Percentiles rank a stretch among this genome's conserved stretches.
These are phyloP conservation scores for Pseudococcus longispinus DNA, from an alignment of 2,888 invertebrate species.

Conservation along the genomic window DNA sequence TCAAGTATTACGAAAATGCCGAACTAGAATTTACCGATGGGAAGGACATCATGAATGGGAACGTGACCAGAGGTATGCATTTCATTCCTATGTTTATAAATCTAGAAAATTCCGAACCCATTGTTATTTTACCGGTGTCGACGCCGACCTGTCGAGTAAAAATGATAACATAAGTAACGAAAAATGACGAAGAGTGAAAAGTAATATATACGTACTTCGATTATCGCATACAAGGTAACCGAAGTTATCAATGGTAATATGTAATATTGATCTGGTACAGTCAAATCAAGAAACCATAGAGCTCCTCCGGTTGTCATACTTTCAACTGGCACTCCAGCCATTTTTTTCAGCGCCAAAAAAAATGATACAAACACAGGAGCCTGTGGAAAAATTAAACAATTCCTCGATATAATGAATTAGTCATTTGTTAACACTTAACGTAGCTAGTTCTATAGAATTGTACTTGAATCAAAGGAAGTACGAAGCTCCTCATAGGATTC, in stretches of 20 bases:
- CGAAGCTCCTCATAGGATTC: conserved; percentile 79
- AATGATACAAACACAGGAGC: conserved; percentile 90
- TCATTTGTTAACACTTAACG: neutral
- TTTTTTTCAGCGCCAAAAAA: conserved; percentile 84
- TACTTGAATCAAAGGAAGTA: conserved; percentile 81
- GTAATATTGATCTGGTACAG: conserved; percentile 87
- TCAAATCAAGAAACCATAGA: conserved; percentile 92
- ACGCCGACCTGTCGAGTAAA: conserved; percentile 19
- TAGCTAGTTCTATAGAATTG: too few species aligned
- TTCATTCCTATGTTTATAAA: conserved; percentile 78
- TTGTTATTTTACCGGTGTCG: neutral
- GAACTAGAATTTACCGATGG: conserved; percentile 69
- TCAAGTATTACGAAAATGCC: conserved; percentile 60
- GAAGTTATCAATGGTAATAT: conserved; percentile 85
- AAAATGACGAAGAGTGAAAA: too few species aligned
- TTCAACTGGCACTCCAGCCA: conserved; percentile 90
- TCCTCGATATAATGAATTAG: conserved; percentile 37
- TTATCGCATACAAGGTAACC: conserved; percentile 79
- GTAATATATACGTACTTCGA: conserved; percentile 69
- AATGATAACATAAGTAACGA: neutral
- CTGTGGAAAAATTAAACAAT: conserved; percentile 63
- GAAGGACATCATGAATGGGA: conserved; percentile 87
- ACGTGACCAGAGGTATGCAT: conserved; percentile 77
- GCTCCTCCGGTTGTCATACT: conserved; percentile 88
- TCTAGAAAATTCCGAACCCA: conserved; percentile 60